Percentiles rank a stretch among this genome's conserved stretches.
These are phyloP conservation scores for Labeo catla DNA, from an alignment of 2,113 vertebrate species.

Conservation along the genomic window DNA sequence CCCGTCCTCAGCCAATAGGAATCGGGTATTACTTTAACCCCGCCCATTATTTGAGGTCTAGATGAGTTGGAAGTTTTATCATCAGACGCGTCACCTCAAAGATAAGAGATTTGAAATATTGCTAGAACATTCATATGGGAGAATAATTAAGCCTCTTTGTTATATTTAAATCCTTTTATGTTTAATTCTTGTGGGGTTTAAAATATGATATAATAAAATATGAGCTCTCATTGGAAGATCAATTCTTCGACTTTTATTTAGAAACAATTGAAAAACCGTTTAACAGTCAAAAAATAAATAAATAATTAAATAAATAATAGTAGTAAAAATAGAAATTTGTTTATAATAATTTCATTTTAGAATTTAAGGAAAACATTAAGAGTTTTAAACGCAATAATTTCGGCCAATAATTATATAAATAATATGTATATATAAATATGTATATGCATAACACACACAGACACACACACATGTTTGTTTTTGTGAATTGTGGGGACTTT, in stretches of 20 bases:
- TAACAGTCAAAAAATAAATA: neutral
- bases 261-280: neutral
- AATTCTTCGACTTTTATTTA: neutral
- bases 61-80: slow-evolving; percentile 59
- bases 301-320: neutral
- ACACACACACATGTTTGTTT: too few species aligned
- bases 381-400: too few species aligned
- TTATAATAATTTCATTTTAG: neutral
- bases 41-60: slow-evolving; percentile 25
- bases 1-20: slow-evolving; percentile 62
- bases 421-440: too few species aligned
- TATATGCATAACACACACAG: too few species aligned
- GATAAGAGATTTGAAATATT: slow-evolving; percentile 16
- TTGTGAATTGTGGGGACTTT: too few species aligned
- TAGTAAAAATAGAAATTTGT: too few species aligned
- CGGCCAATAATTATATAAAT: too few species aligned
- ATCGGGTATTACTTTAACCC: neutral
- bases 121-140: neutral
- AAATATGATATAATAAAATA: too few species aligned
- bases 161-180: neutral
- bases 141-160: neutral
- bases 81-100: slow-evolving; percentile 68
- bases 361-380: too few species aligned
- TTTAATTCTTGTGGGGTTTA: neutral
- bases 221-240: neutral